Conservation (phyloP, 64 coral and sea anemone genomes). For the Porites australiensis region DNA sequence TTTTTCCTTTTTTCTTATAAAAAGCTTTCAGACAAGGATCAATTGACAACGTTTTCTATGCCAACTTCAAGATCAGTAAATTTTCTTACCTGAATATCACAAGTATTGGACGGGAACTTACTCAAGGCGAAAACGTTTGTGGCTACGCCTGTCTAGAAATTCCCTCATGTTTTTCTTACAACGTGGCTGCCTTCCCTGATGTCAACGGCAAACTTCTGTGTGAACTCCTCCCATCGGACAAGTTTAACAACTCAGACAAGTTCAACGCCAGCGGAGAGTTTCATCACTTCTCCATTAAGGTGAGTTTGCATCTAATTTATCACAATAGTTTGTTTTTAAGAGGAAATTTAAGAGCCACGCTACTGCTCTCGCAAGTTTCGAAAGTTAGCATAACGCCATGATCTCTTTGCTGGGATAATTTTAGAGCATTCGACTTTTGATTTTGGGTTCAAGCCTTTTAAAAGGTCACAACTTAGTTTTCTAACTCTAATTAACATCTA, state of each 20-base stretch:
- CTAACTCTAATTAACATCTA: too few species aligned
- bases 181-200: background rate
- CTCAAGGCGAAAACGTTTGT: background rate
- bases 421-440: too few species aligned
- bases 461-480: too few species aligned
- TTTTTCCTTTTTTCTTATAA: background rate
- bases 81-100: conserved; percentile 4
- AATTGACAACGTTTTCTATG: background rate
- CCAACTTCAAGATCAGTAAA: background rate
- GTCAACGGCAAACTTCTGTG: background rate
- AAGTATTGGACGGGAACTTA: background rate
- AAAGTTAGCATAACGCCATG: too few species aligned
- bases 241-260: background rate
- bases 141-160: background rate
- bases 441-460: too few species aligned
- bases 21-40: background rate
- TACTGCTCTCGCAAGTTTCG: too few species aligned
- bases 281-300: background rate
- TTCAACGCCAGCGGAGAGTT: background rate
- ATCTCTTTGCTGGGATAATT: too few species aligned
- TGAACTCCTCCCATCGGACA: background rate
- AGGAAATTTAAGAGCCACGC: too few species aligned
- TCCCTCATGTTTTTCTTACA: background rate
- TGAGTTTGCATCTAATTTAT: background rate
- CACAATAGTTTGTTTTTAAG: too few species aligned